Base-by-base conservation (phyloP, 2,113 vertebrate genomes). In the Pagrus major region DNA sequence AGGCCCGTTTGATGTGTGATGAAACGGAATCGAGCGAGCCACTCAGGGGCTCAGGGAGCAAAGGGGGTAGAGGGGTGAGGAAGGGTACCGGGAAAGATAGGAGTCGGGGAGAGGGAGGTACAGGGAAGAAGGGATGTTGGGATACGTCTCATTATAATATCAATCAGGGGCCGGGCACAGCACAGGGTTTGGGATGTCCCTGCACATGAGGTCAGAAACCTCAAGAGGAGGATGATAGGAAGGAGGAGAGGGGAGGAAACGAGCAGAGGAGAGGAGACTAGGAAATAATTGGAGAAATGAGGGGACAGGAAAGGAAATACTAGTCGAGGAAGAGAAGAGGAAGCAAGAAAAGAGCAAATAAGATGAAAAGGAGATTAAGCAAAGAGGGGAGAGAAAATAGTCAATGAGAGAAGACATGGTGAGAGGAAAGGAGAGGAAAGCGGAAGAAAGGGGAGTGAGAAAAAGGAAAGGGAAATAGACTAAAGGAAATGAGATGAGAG, bases 1-100 rank as follows among this genome's bases (percentile, higher is more conserved):
- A 78, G 95, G 95, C 95, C 95, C 83, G 96, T 99, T 99, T 99
- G 98, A 99, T 97, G 98, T 99, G 96, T 95, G 97, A 99, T 99
- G 96, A 98, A 99, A 99, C 96, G 92, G 97, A 97, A 96, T 96
- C 82, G 52, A 97, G 96, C 89, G 76, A 96, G 96, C 96, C 97
- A 94, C 96, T 94, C 95, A 80, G 97, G 96, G 96, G 93, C 84
- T 93, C 92, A 21, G 90, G 92, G 93, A 92, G 92, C 83, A 74
- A 51, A 55, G 76, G 87, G 91, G 95, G 88, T 81, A 89, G 74
- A 80, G 86, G 71, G 55, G 76, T 49, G 85, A 85, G 60, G 58
- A 72, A 59, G 85, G 78, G 65, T 72, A 84, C 75, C 56, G 49
- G 80, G 67, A 68, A 90, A 69, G 80, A 91, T 47, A n/a, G n/a